phyloP scores from a whole-genome alignment of 2,113 vertebrate species.

The Plecotus auritus region DNA sequence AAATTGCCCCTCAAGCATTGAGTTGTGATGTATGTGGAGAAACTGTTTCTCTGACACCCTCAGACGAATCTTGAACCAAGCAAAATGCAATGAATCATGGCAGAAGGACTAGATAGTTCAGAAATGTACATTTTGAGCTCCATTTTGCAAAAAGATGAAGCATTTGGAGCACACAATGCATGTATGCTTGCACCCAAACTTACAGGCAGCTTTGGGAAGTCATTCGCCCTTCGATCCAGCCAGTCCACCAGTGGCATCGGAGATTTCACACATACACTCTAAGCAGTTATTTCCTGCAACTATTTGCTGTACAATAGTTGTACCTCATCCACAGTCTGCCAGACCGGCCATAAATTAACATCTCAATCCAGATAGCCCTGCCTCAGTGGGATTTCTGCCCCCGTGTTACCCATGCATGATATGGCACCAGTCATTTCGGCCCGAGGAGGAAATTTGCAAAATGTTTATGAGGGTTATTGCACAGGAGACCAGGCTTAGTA shows the following conservation, averaged over 20 bases:
- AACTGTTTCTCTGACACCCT: conserved; percentile 54
- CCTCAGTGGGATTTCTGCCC: not conserved
- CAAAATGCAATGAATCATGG: conserved; percentile 46
- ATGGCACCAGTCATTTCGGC: not conserved
- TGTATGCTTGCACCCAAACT: conserved; percentile 36
- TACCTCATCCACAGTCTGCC: conserved; percentile 22
- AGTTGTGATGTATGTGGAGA: conserved; percentile 26
- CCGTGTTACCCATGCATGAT: not conserved
- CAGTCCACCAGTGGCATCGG: not conserved
- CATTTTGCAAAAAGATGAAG: conserved; percentile 58
- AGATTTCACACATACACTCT: conserved; percentile 22
- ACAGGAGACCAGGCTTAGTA: not conserved
- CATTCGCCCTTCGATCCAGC: conserved; percentile 31
- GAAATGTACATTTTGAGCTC: conserved; percentile 24
- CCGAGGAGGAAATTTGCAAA: not conserved
- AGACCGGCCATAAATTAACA: conserved; percentile 10
- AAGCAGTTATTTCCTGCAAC: conserved; percentile 52
- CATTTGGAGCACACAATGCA: conserved; percentile 27
- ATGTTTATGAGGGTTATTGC: not conserved
- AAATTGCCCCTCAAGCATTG: not conserved
- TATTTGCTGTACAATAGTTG: conserved; percentile 47
- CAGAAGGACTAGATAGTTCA: conserved; percentile 48
- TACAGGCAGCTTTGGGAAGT: conserved; percentile 56
- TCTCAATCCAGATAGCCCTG: conserved; percentile 26
- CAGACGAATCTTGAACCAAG: conserved; percentile 54